Evolutionary conservation across 2,888 invertebrate genomes (phyloP).

Genomic region (Helleia helle): DNA sequence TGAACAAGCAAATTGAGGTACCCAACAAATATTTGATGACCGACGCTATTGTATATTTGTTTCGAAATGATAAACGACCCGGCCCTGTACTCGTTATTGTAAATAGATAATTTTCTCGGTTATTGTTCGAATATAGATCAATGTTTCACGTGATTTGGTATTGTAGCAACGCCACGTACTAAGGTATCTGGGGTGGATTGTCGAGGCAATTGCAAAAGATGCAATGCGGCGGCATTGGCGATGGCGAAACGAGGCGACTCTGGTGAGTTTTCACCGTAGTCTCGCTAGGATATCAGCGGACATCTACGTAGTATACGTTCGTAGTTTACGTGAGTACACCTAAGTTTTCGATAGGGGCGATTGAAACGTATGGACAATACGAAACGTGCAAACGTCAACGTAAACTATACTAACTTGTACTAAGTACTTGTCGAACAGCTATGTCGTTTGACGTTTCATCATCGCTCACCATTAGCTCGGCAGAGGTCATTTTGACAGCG

Average conservation of each 20-base stretch:
- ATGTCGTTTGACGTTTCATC: no score
- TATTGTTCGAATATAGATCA: slow-evolving; percentile 28
- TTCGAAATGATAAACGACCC: slow-evolving; percentile 14
- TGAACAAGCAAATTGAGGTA: neutral
- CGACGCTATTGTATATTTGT: slow-evolving; percentile 6
- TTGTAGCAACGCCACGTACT: slow-evolving; percentile 41
- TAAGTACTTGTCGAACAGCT: no score
- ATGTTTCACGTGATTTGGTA: slow-evolving; percentile 15
- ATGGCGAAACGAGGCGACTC: slow-evolving; percentile 43
- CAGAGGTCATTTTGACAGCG: neutral
- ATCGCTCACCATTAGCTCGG: no score
- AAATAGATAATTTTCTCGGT: slow-evolving; percentile 14
- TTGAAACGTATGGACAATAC: no score
- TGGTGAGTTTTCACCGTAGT: slow-evolving; percentile 48
- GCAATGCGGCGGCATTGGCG: slow-evolving; percentile 50
- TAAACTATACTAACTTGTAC: no score
- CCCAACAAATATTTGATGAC: slow-evolving; percentile 4
- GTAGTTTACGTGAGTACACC: no score
- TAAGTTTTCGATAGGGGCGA: no score
- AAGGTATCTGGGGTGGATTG: slow-evolving; percentile 48
- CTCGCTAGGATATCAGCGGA: slow-evolving; percentile 17
- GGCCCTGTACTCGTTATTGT: slow-evolving; percentile 36
- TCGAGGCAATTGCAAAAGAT: slow-evolving; percentile 51
- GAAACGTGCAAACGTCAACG: no score
- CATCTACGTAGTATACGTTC: no score